Conservation (phyloP, 2,113 vertebrate species). For the Ophthalmolycus amberensis region DNA sequence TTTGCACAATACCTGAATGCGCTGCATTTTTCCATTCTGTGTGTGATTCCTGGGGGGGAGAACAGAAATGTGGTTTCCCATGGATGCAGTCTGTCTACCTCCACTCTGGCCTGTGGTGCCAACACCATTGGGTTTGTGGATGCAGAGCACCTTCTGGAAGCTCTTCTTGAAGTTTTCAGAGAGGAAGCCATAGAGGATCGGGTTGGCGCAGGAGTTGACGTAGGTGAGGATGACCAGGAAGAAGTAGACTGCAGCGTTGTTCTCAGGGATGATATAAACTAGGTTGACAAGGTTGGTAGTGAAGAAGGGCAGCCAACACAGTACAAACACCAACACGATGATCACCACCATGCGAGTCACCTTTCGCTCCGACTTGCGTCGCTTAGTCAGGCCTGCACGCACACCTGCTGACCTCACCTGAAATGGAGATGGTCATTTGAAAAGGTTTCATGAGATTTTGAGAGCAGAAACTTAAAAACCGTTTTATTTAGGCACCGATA, state of each 20-base stretch:
- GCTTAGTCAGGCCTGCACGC: conserved; percentile 85
- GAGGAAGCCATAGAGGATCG: conserved; percentile 91
- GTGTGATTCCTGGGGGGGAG: conserved; percentile 70
- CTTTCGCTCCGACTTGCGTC: conserved; percentile 89
- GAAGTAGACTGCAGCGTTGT: conserved; percentile 84
- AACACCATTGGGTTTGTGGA: conserved; percentile 67
- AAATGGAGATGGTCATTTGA: conserved; percentile 26
- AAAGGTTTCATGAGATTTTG: neutral
- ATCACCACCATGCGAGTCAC: conserved; percentile 95
- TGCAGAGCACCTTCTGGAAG: conserved; percentile 90
- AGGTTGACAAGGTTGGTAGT: conserved; percentile 91
- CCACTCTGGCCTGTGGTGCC: conserved; percentile 42
- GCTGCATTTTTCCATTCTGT: conserved; percentile 83
- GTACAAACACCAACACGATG: conserved; percentile 90
- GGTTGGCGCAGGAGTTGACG: conserved; percentile 95
- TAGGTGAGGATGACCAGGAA: conserved; percentile 90
- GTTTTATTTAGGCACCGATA: neutral
- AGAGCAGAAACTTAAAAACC: neutral
- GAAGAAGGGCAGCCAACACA: conserved; percentile 96
- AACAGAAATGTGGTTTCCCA: conserved; percentile 77
- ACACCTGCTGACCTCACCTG: conserved; percentile 86
- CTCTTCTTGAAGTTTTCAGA: conserved; percentile 93
- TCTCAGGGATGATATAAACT: conserved; percentile 87
- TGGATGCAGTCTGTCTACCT: neutral
- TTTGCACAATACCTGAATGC: conserved; percentile 76